Evolutionary conservation across 1,140 invertebrate species (phyloP), one percentile per base, ranked within the genome.

Genomic region (Zaprionus davidi): DNA sequence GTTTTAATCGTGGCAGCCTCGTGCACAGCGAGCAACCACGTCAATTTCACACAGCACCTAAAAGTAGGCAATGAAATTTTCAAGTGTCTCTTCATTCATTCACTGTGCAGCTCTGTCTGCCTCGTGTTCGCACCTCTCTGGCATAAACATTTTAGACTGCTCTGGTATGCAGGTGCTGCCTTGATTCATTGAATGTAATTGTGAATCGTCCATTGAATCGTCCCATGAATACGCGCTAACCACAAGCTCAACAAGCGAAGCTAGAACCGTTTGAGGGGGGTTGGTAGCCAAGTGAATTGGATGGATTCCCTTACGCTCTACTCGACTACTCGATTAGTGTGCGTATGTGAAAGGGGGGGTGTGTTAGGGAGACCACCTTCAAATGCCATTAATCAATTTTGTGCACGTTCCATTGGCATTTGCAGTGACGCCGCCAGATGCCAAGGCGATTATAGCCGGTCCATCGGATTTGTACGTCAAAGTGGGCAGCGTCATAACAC

Each of bases 381-480:
- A 74, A 79, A 68, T 84, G 84, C 78, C 63, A 79, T 88, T 88
- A 90, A 88, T 88, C 81, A 88, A 88, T 88, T 88, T 81, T 58
- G 41, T 49, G 66, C 71, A 76, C 75, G 74, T 79, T 88, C 58
- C 78, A 80, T 75, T 70, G 79, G 67, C 46, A 31, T 31, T 74
- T 83, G 59, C 82, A 92, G 91, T 87, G 44, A 91, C 91, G 81
- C 84, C 91, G 66, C 91, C 96, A 97, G 97, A 97, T 94, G 96
- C 97, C 69, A 96, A 96, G 94, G 97, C 97, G 57, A 94, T 95
- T 82, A 97, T 98, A 91, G 93, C 95, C 73, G 97, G 96, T 41
- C 95, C 96, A 49, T 92, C 95, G 63, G 97, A 97, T 88, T 93
- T 97, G 62, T 97, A 97, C 93, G 96, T 97, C 70, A 97, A 97